Percentiles rank a stretch among this genome's conserved stretches.
These are phyloP conservation scores for Prosapia bicincta DNA, from an alignment of 2,888 invertebrate genomes.

Conservation along the genomic window DNA sequence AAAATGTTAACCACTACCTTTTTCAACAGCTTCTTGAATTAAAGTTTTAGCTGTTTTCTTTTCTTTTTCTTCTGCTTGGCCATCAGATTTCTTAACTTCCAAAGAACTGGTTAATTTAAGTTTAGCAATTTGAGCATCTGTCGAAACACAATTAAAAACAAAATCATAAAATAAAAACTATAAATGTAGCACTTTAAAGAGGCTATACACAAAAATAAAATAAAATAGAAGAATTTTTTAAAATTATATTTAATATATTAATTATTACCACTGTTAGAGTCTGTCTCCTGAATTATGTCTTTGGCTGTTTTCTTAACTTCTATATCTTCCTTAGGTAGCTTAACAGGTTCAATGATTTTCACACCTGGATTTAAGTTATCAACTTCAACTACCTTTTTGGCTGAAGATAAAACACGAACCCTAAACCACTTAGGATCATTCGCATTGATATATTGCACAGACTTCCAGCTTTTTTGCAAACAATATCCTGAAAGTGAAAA, in stretches of 20 bases:
- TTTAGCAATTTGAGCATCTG: background rate
- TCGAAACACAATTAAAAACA: background rate
- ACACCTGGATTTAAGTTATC: background rate
- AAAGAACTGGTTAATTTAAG: background rate
- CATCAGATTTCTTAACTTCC: background rate
- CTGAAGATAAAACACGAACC: background rate
- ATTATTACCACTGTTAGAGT: background rate
- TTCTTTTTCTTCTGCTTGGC: conserved; percentile 12
- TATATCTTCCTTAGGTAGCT: background rate
- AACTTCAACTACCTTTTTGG: background rate
- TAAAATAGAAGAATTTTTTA: no score
- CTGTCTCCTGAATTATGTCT: background rate
- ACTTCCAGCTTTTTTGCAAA: background rate
- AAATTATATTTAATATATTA: no score
- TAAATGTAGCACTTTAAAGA: no score
- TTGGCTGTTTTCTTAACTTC: background rate
- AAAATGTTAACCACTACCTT: conserved; percentile 5
- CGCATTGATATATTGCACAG: background rate
- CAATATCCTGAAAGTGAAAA: background rate
- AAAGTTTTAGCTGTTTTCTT: conserved; percentile 21
- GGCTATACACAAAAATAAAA: no score
- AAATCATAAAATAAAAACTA: background rate
- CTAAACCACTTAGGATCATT: background rate
- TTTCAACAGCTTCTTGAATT: conserved; percentile 24
- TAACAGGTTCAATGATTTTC: background rate